phyloP scores from a whole-genome alignment of 2,113 vertebrate genomes.

The Psilopogon haemacephalus region DNA sequence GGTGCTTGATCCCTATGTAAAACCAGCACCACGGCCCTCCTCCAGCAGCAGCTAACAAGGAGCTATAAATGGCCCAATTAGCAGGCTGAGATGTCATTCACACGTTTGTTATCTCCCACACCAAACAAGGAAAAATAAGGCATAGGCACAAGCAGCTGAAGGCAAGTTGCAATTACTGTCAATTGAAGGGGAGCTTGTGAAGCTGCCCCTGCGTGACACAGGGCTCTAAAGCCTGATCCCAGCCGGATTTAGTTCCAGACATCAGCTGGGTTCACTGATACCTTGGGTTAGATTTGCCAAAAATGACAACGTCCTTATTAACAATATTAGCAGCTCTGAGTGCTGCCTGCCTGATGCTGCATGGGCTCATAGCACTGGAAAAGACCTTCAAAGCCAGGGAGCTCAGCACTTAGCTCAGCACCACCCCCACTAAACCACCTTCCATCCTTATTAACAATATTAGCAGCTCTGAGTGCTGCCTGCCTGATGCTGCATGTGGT shows the following conservation, averaged over 20 bases:
- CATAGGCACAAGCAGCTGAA: constrained; percentile 19
- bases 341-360: neutral
- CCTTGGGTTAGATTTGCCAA: neutral
- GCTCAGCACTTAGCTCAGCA: no score
- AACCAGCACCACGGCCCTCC: constrained; percentile 16
- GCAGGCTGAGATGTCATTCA: constrained; percentile 58
- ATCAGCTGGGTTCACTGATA: neutral
- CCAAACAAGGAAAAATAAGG: constrained; percentile 66
- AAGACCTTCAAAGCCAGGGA: no score
- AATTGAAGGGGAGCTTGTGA: constrained; percentile 42
- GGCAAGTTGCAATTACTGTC: constrained; percentile 57
- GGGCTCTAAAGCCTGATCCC: constrained; percentile 40
- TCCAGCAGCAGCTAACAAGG: constrained; percentile 55
- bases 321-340: neutral
- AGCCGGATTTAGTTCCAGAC: constrained; percentile 10
- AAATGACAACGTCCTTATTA: neutral
- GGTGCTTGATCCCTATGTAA: constrained; percentile 35
- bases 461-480: neutral
- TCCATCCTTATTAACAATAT: neutral
- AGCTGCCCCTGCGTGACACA: constrained; percentile 40
- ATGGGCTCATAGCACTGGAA: no score
- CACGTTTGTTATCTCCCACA: constrained; percentile 61
- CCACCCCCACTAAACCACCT: no score
- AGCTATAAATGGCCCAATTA: constrained; percentile 67
- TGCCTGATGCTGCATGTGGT: no score